Percentiles rank a stretch among this genome's conserved stretches.
Conservation (phyloP, 2,113 vertebrate species). For the Alligator sinensis region DNA sequence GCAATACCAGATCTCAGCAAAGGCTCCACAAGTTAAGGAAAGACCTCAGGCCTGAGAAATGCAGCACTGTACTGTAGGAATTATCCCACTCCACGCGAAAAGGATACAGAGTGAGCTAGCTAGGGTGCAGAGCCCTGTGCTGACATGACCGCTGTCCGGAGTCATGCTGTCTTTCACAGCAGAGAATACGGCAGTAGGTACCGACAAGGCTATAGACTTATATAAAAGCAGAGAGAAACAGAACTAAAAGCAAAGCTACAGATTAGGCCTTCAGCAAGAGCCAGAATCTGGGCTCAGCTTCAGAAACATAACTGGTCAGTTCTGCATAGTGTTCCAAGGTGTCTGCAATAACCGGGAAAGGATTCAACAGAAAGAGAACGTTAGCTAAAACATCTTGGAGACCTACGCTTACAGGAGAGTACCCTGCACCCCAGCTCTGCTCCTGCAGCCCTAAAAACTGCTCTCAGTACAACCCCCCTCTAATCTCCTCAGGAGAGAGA, state of each 20-base stretch:
- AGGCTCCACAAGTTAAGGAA: not conserved
- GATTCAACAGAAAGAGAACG: not conserved
- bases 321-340: not conserved
- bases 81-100: not conserved
- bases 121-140: not conserved
- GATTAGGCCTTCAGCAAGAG: not conserved
- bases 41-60: not conserved
- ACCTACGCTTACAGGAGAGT: not conserved
- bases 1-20: not conserved
- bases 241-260: not conserved
- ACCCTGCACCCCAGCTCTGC: not conserved
- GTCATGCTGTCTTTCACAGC: rapidly evolving
- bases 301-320: not conserved
- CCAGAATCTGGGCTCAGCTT: not conserved
- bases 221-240: not conserved
- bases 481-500: no score
- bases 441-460: no score
- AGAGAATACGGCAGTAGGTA: not conserved
- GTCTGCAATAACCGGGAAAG: not conserved
- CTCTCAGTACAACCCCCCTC: no score
- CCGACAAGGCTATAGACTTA: not conserved
- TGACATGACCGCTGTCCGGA: no score
- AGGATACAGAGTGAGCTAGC: not conserved
- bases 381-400: not conserved
- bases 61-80: not conserved